Evolutionary conservation across 2,888 invertebrate species (phyloP).

Genomic region (Hyposoter didymator): DNA sequence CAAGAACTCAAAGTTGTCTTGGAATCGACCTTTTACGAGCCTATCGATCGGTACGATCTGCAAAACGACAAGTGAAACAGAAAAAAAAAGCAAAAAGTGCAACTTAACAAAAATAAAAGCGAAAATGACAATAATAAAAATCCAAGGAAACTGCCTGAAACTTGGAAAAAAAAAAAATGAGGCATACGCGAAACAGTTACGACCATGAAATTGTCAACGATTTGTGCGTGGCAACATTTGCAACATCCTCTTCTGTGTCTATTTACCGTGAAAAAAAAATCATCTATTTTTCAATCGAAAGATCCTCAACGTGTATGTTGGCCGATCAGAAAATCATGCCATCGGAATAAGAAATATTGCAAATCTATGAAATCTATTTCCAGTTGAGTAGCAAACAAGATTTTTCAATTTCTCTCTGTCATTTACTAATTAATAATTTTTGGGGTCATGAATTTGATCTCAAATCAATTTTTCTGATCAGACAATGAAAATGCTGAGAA

Average conservation of each 20-base stretch:
- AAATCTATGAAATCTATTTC: not conserved
- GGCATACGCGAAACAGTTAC: not conserved
- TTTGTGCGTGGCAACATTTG: conserved; percentile 32
- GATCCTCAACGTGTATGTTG: not conserved
- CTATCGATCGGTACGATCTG: conserved; percentile 97
- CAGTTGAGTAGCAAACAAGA: not conserved
- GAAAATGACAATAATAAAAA: conserved; percentile 18
- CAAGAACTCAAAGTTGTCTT: conserved; percentile 99
- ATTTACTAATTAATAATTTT: not conserved
- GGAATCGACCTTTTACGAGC: conserved; percentile 99
- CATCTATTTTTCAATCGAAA: conserved; percentile 1
- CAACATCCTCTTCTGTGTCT: conserved; percentile 29
- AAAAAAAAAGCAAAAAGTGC: conserved; percentile 49
- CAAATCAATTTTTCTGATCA: not conserved
- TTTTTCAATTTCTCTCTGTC: not conserved
- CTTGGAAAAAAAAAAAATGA: conserved; percentile 3
- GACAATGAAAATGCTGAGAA: not conserved
- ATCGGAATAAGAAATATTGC: not conserved
- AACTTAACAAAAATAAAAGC: conserved; percentile 40
- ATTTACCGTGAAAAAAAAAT: conserved; percentile 63
- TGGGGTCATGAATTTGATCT: not conserved
- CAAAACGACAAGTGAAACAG: conserved; percentile 81
- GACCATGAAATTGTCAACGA: not conserved
- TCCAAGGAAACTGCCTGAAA: conserved; percentile 5
- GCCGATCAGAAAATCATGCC: not conserved